Evolutionary conservation across 2,797 vertebrate species (phyloP).

Genomic region (Linurgus olivaceus): DNA sequence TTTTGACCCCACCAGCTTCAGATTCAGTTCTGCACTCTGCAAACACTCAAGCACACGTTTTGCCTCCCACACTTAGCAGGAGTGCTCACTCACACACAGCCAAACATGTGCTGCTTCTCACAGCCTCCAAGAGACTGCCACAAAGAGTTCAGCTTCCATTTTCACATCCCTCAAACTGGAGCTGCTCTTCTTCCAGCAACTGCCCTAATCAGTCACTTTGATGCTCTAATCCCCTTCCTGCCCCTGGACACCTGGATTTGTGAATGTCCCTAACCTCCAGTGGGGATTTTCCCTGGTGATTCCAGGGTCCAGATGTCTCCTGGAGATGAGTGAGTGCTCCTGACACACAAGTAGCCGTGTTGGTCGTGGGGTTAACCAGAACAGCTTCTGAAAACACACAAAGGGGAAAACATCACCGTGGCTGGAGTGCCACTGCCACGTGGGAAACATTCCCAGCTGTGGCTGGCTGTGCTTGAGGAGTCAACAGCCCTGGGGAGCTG

Average conservation of each 20-base stretch:
- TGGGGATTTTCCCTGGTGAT: neutral
- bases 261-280: neutral
- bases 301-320: neutral
- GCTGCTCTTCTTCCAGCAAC: neutral
- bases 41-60: constrained; percentile 1
- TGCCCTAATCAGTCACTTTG: neutral
- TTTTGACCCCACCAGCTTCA: neutral
- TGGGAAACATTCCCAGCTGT: neutral
- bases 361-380: neutral
- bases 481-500: neutral
- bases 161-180: neutral
- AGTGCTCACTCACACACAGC: neutral
- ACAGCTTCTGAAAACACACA: neutral
- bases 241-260: neutral
- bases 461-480: neutral
- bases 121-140: neutral
- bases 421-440: neutral
- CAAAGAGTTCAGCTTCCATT: neutral
- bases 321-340: neutral
- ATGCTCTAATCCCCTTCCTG: neutral
- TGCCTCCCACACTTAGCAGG: neutral
- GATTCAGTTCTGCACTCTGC: constrained; percentile 11
- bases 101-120: neutral
- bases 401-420: neutral
- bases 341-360: neutral